A percentile compares a stretch with the other conserved stretches of the same genome.
These are phyloP conservation scores for Oopsacas minuta DNA, from an alignment of 37 sponge, comb jelly and placozoan genomes.

Conservation along the genomic window DNA sequence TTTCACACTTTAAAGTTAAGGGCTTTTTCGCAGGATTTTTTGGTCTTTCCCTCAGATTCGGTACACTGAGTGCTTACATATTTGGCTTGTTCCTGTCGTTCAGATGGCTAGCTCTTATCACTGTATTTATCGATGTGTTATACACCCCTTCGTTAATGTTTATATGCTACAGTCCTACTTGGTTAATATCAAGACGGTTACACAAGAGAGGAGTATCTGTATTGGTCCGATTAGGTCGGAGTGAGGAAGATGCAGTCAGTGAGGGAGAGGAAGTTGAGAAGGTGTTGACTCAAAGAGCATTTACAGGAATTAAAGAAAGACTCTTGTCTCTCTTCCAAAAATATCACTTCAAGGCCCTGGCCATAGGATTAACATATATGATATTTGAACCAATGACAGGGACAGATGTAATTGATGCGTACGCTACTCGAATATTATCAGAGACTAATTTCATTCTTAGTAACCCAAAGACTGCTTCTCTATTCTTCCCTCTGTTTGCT, in stretches of 20 bases:
- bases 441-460: not conserved
- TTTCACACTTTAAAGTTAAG: not conserved
- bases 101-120: not conserved
- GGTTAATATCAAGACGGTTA: not conserved
- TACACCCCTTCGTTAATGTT: not conserved
- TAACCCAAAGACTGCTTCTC: slow-evolving; percentile 2
- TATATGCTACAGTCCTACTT: not conserved
- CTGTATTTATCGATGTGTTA: not conserved
- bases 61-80: not conserved
- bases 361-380: not conserved
- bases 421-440: not conserved
- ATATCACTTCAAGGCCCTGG: not conserved
- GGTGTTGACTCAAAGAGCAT: not conserved
- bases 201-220: not conserved
- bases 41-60: not conserved
- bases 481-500: not conserved
- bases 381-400: not conserved
- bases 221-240: not conserved
- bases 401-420: not conserved
- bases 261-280: not conserved
- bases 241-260: not conserved
- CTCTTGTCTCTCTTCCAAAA: not conserved
- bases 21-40: not conserved
- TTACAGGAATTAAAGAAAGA: not conserved
- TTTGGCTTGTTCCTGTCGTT: not conserved